Conservation (phyloP, 2,888 invertebrate genomes). For the Dione juno region DNA sequence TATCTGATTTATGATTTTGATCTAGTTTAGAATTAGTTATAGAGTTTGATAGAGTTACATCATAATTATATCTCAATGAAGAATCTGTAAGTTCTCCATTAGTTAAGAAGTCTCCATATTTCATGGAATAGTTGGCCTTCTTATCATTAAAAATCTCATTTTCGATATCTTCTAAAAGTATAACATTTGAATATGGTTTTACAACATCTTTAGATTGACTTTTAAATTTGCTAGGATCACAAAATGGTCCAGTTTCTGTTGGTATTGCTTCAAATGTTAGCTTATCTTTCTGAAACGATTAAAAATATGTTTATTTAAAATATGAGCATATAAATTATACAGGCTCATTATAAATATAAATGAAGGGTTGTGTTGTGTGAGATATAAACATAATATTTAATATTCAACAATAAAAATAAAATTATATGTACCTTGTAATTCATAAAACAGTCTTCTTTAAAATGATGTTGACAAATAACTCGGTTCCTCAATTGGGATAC, state of each 20-base stretch:
- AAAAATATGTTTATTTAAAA: not conserved
- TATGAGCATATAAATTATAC: not conserved
- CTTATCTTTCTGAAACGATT: conserved; percentile 76
- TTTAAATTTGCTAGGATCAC: conserved; percentile 54
- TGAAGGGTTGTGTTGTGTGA: not conserved
- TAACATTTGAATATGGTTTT: conserved; percentile 52
- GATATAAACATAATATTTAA: too few relatives aligned
- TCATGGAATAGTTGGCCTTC: conserved; percentile 65
- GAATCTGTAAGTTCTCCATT: conserved; percentile 61
- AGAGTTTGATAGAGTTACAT: conserved; percentile 32
- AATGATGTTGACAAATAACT: conserved; percentile 85
- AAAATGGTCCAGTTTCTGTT: conserved; percentile 75
- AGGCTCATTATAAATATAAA: not conserved
- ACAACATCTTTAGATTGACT: conserved; percentile 45
- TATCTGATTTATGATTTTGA: conserved; percentile 32
- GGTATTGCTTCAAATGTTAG: conserved; percentile 82
- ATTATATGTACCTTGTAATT: conserved; percentile 68
- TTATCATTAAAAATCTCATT: conserved; percentile 66
- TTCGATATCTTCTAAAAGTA: conserved; percentile 70
- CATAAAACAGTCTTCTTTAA: conserved; percentile 81
- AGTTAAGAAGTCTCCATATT: conserved; percentile 73
- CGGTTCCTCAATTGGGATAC: conserved; percentile 84
- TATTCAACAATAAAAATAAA: not conserved
- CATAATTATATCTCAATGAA: conserved; percentile 44
- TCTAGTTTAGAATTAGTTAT: conserved; percentile 13